Conservation (phyloP, 2,113 vertebrate species). For the Leuciscus idus region DNA sequence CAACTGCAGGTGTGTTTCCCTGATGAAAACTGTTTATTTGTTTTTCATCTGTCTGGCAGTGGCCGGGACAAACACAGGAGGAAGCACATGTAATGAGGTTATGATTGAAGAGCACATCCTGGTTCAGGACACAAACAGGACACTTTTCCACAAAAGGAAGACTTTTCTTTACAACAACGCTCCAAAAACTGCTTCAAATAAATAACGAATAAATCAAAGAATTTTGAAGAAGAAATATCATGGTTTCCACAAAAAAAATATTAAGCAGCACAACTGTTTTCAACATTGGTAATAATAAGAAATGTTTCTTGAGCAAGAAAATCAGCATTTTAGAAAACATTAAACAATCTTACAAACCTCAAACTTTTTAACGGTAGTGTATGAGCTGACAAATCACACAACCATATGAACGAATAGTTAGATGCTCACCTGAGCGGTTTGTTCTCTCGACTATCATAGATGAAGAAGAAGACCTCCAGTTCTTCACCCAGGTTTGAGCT, state of each 20-base stretch:
- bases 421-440: slow-evolving; percentile 84
- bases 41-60: slow-evolving; percentile 7
- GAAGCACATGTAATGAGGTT: not conserved
- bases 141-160: not conserved
- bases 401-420: slow-evolving; percentile 44
- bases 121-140: not conserved
- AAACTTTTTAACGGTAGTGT: no score
- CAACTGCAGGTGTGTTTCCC: slow-evolving; percentile 22
- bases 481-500: slow-evolving; percentile 96
- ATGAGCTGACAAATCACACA: not conserved
- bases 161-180: not conserved
- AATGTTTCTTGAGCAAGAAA: not conserved
- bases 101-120: slow-evolving; percentile 20
- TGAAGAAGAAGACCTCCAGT: slow-evolving; percentile 94
- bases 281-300: not conserved
- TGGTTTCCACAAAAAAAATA: no score
- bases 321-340: not conserved
- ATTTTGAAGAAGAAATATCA: not conserved
- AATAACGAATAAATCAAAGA: not conserved
- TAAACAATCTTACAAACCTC: no score
- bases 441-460: slow-evolving; percentile 95
- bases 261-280: not conserved
- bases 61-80: slow-evolving; percentile 1
- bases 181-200: no score
- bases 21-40: not conserved